Evolutionary conservation across 2,797 vertebrate species (phyloP), one percentile per base, ranked within the genome.

Genomic region (Epinephelus malabaricus): DNA sequence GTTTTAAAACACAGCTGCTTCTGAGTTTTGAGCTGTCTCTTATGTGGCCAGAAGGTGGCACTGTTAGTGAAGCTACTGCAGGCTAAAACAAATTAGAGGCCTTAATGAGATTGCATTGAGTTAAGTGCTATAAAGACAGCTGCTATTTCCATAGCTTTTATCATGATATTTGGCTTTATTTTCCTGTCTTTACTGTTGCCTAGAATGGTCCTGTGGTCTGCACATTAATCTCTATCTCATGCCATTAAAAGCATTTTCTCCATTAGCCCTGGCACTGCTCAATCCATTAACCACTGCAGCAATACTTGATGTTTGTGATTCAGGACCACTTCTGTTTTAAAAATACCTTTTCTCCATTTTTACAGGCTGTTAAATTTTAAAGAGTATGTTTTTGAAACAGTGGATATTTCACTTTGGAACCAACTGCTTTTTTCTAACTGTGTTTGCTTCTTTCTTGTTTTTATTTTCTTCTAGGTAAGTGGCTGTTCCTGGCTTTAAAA

Each of bases 31-130:
- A 27, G 30, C 18, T 15, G 27, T 89, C 23, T 67, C 69, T 21
- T 15, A 2, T 60, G 50, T 14, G 34, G 21, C 89, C 94, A 92
- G 79, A 1, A 87, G 94, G 86, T 71, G 93, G 91, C 75, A 40
- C 83, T 83, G 69, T 87, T 61, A 53, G 15, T 76, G 49, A 83
- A 75, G 81, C 53, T 34, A 69, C 73, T 14, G 38, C 51, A n/a
- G 73, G 18, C 63, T 47, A 40, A 18, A 34, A 12, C 8, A n/a
- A 15, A 13, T 27, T 3, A 9, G 27, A 38, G 43, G 34, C 23
- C 47, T 62, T 62, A 77, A 72, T 66, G 62, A 59, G 56, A 15
- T 5, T 25, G 17, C 23, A 30, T 56, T 53, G 25, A 34, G 58
- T 56, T 51, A 54, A 55, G 14, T 25, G 60, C 45, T 59, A 7